Base-by-base conservation (phyloP, 1,140 invertebrate genomes). In the Idris sp. region DNA sequence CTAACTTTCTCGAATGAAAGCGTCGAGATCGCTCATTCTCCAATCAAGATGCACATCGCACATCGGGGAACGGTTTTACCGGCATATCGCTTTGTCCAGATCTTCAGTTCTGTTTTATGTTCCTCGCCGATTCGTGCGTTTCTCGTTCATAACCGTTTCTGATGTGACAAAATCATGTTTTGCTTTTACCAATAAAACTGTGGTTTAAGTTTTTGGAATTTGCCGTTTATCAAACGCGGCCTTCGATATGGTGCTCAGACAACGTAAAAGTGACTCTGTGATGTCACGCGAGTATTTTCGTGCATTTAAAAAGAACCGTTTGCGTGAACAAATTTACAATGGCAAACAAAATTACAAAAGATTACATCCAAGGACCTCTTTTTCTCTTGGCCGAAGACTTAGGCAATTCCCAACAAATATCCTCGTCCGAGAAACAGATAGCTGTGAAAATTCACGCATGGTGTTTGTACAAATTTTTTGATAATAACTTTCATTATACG, bases 1-100 rank as follows among this genome's bases (percentile, higher is more conserved):
- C 48, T 30, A 56, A 62, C 67, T 72, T 72, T 72, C 67, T 72
- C 67, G 67, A 62, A 62, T 40, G 67, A 62, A 72, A 72, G 58
- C 67, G 56, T 16, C 35, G 56, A 54, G 49, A 62, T 48, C 67
- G 67, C 28, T 48, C 67, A 58, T 62, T 72, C 67, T 72, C 67
- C 67, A 72, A 72, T 72, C 56, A 72, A 72, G 67, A 72, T 71
- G 46, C 67, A 71, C 56, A 41, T 2, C 46, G 56, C 46, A 33
- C 54, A 30, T 22, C 30, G 65, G 38, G 16, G 54, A 53, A 62
- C 67, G 56, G 56, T 56, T 71, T 54, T 48, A 49, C 41, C 56
- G 67, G 31, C 56, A 33, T 14, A 49, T 48, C 26, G 56, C 31
- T 49, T 49, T 54, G 67, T 61, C 22, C 33, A 28, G 14, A 33